A percentile compares a stretch with the other conserved stretches of the same genome.
Evolutionary conservation across 2,797 vertebrate genomes (phyloP).

Genomic region (Sebastes minor): DNA sequence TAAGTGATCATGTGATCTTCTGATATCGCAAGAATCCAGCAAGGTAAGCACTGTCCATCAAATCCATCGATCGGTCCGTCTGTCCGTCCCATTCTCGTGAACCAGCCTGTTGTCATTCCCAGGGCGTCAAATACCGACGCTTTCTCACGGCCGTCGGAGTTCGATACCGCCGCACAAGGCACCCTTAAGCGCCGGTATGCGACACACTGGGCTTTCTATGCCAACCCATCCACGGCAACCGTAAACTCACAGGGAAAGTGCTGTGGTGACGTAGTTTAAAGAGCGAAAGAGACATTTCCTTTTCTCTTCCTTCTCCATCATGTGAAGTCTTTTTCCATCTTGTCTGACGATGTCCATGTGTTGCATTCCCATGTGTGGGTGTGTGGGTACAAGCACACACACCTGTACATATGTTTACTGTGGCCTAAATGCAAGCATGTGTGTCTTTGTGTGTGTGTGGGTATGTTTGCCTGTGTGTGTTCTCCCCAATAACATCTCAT

Average conservation of each 20-base stretch:
- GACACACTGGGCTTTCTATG: neutral
- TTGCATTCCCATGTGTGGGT: neutral
- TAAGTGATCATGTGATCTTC: no score
- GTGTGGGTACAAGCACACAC: neutral
- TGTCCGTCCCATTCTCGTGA: no score
- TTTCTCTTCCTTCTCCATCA: neutral
- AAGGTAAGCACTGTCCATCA: neutral
- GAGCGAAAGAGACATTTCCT: neutral
- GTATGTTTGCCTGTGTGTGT: conserved; percentile 16
- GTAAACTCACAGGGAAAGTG: no score
- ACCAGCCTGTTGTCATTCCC: no score
- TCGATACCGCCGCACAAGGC: no score
- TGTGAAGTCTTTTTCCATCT: neutral
- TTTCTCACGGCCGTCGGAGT: no score
- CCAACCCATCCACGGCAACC: no score
- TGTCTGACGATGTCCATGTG: neutral
- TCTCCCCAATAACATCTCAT: conserved; percentile 18
- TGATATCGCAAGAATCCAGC: no score
- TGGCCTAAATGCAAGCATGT: neutral
- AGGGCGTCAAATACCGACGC: no score
- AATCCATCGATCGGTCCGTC: neutral
- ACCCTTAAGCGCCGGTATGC: no score
- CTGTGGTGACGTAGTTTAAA: no score
- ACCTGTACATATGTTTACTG: neutral
- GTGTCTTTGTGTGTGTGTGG: conserved; percentile 10